These are phyloP conservation scores for Trematomus loennbergii DNA, from an alignment of 2,113 vertebrate species.

Conservation along the genomic window DNA sequence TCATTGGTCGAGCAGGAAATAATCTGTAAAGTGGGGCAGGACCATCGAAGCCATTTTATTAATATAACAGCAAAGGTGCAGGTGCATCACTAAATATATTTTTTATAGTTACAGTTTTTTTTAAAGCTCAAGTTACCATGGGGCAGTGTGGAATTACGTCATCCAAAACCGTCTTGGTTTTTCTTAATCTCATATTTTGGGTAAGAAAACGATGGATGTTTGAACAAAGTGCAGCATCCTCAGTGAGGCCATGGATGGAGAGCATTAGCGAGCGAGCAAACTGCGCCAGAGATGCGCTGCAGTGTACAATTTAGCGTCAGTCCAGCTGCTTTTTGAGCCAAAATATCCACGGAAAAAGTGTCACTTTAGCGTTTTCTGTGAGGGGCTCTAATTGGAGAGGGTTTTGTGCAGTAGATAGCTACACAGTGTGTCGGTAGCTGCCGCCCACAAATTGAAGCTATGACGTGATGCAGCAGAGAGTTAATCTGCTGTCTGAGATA, in stretches of 20 bases:
- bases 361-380: not conserved
- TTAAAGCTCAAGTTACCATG: constrained; percentile 60
- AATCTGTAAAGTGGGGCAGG: constrained; percentile 53
- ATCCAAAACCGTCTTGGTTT: constrained; percentile 96
- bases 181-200: constrained; percentile 98
- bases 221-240: constrained; percentile 58
- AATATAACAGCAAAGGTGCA: constrained; percentile 67
- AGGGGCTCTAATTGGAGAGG: not conserved
- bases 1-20: constrained; percentile 61
- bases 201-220: constrained; percentile 81
- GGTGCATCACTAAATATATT: constrained; percentile 61
- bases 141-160: constrained; percentile 96
- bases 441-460: constrained; percentile 38
- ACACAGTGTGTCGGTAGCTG: constrained; percentile 10
- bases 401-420: not conserved
- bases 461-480: constrained; percentile 65
- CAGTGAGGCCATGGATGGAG: constrained; percentile 38
- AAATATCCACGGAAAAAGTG: not conserved
- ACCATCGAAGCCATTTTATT: constrained; percentile 80
- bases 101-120: constrained; percentile 11
- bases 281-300: constrained; percentile 69
- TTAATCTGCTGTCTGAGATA: constrained; percentile 9
- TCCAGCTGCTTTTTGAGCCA: not conserved
- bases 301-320: not conserved
- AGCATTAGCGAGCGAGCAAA: constrained; percentile 54